These are phyloP conservation scores for Papilio dardanus DNA, from an alignment of 1,140 invertebrate species.

Conservation along the genomic window DNA sequence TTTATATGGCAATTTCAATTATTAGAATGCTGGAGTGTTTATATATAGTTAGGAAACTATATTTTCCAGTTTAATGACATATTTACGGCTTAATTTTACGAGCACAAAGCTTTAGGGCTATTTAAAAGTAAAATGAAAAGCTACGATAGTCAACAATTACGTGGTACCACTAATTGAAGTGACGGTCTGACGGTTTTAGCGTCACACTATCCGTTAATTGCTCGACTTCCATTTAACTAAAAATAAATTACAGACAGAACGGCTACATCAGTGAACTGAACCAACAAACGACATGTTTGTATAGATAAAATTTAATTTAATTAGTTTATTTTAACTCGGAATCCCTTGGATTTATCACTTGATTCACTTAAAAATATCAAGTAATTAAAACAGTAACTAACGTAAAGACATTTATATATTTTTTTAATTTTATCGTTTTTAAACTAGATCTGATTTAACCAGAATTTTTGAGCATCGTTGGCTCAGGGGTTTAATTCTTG, in stretches of 20 bases:
- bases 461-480: no score
- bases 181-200: conserved; percentile 7
- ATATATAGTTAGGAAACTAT: background rate
- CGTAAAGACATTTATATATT: no score
- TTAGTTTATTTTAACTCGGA: background rate
- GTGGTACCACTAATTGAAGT: conserved; percentile 7
- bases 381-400: no score
- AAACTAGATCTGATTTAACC: no score
- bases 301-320: conserved; percentile 4
- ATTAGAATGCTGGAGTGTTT: no score
- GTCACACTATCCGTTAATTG: conserved; percentile 26
- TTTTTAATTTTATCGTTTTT: background rate
- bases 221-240: conserved; percentile 21
- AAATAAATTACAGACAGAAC: conserved; percentile 7
- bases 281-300: conserved; percentile 5
- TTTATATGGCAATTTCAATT: no score
- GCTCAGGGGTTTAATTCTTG: no score
- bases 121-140: conserved; percentile 1
- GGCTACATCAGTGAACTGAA: conserved; percentile 2
- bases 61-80: background rate
- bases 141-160: conserved; percentile 8
- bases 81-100: background rate
- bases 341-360: background rate
- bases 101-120: background rate
- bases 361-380: no score